Evolutionary conservation across 2,888 invertebrate species (phyloP), one percentile per base, ranked within the genome.

Genomic region (Acrobasis repandana): DNA sequence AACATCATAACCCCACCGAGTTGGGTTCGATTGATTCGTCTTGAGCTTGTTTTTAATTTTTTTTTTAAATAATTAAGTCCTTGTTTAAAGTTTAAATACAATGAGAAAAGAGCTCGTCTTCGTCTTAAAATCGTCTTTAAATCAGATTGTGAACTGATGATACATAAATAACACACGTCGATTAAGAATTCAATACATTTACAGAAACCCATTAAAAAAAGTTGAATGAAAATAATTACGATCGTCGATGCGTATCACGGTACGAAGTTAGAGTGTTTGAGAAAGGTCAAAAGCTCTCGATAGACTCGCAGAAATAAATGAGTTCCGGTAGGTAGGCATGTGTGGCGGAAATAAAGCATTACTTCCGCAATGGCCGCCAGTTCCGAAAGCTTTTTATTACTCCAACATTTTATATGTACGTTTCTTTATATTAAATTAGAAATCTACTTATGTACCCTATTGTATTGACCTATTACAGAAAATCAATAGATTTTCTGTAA

Each of bases 261-360:
- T 28, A 43, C 43, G n/a, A 14, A 43, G 43, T 43, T 2, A 11
- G 14, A 5, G 5, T 43, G 43, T 43, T 43, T 3, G 43, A n/a
- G 43, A 43, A 43, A 43, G 34, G 51, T 34, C 18, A 51, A 15
- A 34, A 34, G 33, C 34, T n/a, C 34, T 15, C 15, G 15, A 51
- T 34, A 51, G 51, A 51, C 8, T 51, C 34, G 50, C 14, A 28
- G 50, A 50, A 50, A 50, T 28, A 28, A 43, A 43, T 43, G 43
- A 43, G 43, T 43, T 50, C 50, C 11, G 33, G n/a, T 28, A 34
- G 15, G n/a, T 51, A 20, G 20, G 20, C 28, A 51, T 33, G 51
- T 51, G 20, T 50, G 20, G 56, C 56, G 56, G 56, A 56, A 56
- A 56, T 46, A 56, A 46, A 46, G 20, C 20, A 56, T 56, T 38